These are phyloP conservation scores for Drosophila differens DNA, from an alignment of 2,888 invertebrate species.

Conservation along the genomic window DNA sequence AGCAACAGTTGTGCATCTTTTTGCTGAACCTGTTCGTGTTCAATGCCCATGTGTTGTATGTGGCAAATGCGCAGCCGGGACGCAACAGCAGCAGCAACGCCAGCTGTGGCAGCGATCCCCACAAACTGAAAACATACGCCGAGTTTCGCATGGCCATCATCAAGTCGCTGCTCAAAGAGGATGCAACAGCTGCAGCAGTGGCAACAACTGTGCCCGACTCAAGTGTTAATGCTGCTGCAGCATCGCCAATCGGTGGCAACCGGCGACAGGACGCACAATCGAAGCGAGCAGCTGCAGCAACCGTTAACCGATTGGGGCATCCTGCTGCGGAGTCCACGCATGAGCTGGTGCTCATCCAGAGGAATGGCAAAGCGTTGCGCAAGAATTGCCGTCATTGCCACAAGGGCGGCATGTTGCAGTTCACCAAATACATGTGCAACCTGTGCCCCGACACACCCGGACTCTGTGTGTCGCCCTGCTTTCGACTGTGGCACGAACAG, in stretches of 20 bases:
- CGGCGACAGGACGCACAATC: slow-evolving; percentile 8
- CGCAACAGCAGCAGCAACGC: slow-evolving; percentile 16
- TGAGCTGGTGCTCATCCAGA: slow-evolving; percentile 46
- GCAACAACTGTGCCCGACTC: neutral
- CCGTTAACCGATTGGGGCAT: neutral
- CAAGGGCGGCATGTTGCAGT: slow-evolving; percentile 69
- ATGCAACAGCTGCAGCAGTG: slow-evolving; percentile 13
- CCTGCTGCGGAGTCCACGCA: slow-evolving; percentile 23
- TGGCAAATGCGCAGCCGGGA: slow-evolving; percentile 39
- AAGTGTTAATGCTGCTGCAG: neutral
- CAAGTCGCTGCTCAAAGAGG: slow-evolving; percentile 54
- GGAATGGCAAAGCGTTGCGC: slow-evolving; percentile 53
- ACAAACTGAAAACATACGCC: slow-evolving; percentile 51
- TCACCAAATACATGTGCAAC: slow-evolving; percentile 66
- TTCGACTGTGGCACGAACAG: slow-evolving; percentile 69
- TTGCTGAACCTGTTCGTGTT: slow-evolving; percentile 64
- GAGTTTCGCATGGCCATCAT: slow-evolving; percentile 66
- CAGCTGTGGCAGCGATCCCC: slow-evolving; percentile 3
- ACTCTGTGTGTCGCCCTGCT: slow-evolving; percentile 69
- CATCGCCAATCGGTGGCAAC: neutral
- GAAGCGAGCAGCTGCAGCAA: neutral
- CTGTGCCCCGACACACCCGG: slow-evolving; percentile 69
- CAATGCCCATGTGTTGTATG: slow-evolving; percentile 64
- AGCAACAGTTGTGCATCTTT: slow-evolving; percentile 59
- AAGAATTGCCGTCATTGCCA: slow-evolving; percentile 71